Conservation (phyloP, 23 tunicate genomes). For the Styela plicata region DNA sequence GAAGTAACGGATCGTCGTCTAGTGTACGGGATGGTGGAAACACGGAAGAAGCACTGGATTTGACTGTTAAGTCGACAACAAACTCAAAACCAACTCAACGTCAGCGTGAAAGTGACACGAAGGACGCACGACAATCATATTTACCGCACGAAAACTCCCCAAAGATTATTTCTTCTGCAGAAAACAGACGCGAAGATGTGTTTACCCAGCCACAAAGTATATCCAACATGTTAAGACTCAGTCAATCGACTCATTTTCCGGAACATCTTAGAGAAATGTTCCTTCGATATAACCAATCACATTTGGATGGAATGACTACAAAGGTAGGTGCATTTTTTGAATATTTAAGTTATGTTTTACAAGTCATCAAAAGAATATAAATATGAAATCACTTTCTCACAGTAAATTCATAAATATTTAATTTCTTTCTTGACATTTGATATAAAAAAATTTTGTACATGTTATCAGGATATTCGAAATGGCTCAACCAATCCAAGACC, state of each 20-base stretch:
- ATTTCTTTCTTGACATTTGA: too few relatives aligned
- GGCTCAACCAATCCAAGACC: background rate
- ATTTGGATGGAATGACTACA: background rate
- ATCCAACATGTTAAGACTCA: background rate
- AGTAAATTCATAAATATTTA: background rate
- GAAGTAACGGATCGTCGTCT: background rate
- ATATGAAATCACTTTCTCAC: too few relatives aligned
- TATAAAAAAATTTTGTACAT: too few relatives aligned
- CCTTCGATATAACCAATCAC: background rate
- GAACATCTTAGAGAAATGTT: background rate
- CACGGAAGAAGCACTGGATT: conserved; percentile 3
- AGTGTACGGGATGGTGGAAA: background rate
- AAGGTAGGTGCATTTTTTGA: too few relatives aligned
- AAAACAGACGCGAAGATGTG: too few relatives aligned
- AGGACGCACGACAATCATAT: background rate
- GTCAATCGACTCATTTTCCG: background rate
- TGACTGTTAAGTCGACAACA: conserved; percentile 1
- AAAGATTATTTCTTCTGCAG: too few relatives aligned
- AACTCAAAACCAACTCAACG: background rate
- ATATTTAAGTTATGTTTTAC: too few relatives aligned
- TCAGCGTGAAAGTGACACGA: background rate
- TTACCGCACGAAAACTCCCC: background rate
- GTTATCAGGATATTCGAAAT: background rate
- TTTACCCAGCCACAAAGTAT: background rate
- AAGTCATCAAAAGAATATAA: too few relatives aligned